Base-by-base conservation (phyloP, 2,113 vertebrate species). In the Epinephelus fuscoguttatus region DNA sequence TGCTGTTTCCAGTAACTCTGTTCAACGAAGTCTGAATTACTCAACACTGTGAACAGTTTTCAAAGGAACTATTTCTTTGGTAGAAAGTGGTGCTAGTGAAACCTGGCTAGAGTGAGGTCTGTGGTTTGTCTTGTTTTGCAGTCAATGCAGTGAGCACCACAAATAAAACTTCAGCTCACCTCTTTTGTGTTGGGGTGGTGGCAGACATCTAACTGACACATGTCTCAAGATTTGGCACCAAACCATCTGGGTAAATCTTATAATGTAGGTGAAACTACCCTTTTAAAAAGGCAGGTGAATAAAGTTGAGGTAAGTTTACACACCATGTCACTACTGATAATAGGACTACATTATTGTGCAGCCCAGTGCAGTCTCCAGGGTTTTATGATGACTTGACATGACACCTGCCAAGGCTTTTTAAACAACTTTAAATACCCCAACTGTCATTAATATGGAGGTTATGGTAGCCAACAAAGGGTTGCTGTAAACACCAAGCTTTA, bases 371-470 rank as follows among this genome's bases (percentile, higher is more conserved):
- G 21, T 27, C 49, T 76, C 6, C 17, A 45, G 52, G 19, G 60
- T 30, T 25, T 52, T 30, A 10, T 4, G 15, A 37, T 25, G 50
- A 18, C 33, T 52, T 50, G 59, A 33, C n/a, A 25, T 13, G 50
- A 33, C 50, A 45, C 6, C 42, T 74, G 19, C 52, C 66, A 62
- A n/a, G 5, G 30, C 14, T 10, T 62, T 60, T 52, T 21, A 49
- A 59, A 77, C 14, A 30, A 80, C 40, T 79, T 75, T 10, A 55
- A 55, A 68, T 6, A 25, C 25, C 18, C 7, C 17, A 49, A 27
- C 50, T 17, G 2, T 53, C 23, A 60, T 30, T 18, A 50, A 9
- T 30, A 47, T n/a, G 2, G 12, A 50, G 40, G 23, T 49, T 40
- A 25, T 19, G n/a, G n/a, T 27, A 25, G 62, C 21, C 25, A 69